Evolutionary conservation across 2,113 vertebrate species (phyloP), one percentile per base, ranked within the genome.

Genomic region (Platichthys flesus): DNA sequence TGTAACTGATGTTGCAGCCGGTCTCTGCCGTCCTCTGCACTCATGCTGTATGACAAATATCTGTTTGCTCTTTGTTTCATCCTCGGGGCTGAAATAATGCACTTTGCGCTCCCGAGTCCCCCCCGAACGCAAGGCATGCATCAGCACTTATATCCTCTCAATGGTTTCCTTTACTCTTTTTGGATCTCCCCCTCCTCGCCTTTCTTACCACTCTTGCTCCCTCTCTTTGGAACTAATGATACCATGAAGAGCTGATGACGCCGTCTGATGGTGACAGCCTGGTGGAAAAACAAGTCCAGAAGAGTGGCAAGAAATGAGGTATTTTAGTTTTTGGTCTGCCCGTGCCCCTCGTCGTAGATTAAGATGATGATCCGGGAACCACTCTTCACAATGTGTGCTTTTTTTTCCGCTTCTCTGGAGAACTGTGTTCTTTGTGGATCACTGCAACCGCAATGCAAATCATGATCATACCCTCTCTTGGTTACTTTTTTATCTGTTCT

Each of bases 61-160:
- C 67, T 89, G 83, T 92, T 87, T 86, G 78, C 76, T 73, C 70
- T 74, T 67, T 88, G 76, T 31, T 83, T 84, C 85, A 81, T 85
- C 79, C 73, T 68, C 13, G 76, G 62, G 80, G 76, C 71, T 82
- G 81, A 90, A 90, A 80, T 82, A 84, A 90, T 76, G 74, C 79
- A 79, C 83, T 85, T 70, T 78, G 74, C 82, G 21, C 67, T 82
- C 72, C 64, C 68, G 35, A 52, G 55, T 81, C 81, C 57, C 79
- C 23, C 23, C 79, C 69, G 72, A 88, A 86, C 77, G 65, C 76
- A 74, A 79, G 68, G 63, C 85, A 84, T 81, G 78, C 81, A 82
- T 91, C 85, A 82, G 74, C 83, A 82, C 88, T 89, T 85, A 73
- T 64, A 75, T 68, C 71, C 71, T 79, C 63, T 78, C 75, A 63